Percentiles rank a stretch among this genome's conserved stretches.
These are phyloP conservation scores for Columbina picui DNA, from an alignment of 2,113 vertebrate species.

Conservation along the genomic window DNA sequence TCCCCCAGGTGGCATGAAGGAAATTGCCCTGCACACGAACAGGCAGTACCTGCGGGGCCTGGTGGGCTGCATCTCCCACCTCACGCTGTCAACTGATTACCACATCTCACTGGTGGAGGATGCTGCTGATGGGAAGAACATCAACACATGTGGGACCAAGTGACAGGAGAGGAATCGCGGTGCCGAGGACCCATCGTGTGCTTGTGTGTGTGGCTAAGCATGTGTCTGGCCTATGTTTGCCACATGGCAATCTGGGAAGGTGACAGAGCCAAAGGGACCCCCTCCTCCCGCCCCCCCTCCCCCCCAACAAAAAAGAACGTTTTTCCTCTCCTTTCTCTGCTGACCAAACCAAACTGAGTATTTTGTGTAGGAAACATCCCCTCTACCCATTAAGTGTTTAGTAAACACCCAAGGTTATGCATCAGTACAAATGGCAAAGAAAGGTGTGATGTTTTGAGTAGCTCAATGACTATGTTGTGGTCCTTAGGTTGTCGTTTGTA, in stretches of 20 bases:
- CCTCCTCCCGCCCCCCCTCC: neutral
- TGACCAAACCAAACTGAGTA: neutral
- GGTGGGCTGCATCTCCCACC: slow-evolving; percentile 94
- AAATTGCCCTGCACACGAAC: slow-evolving; percentile 91
- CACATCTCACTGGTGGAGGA: slow-evolving; percentile 93
- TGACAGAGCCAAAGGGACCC: slow-evolving; percentile 31
- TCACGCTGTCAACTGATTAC: slow-evolving; percentile 93
- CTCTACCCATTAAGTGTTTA: neutral
- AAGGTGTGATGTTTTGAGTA: neutral
- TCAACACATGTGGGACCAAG: slow-evolving; percentile 90
- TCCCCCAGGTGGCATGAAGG: slow-evolving; percentile 92
- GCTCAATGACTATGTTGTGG: slow-evolving; percentile 24
- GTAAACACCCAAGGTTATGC: neutral
- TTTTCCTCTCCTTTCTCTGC: neutral
- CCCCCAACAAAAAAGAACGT: neutral
- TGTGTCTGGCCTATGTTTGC: neutral
- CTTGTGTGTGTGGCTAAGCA: neutral
- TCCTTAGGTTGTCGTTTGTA: neutral
- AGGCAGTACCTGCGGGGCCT: slow-evolving; percentile 89
- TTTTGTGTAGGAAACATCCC: slow-evolving; percentile 21
- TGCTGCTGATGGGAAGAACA: slow-evolving; percentile 92
- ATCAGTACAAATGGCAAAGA: neutral
- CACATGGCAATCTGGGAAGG: neutral
- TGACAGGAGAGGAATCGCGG: slow-evolving; percentile 58
- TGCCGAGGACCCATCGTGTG: neutral